Base-by-base conservation (phyloP, 2,797 vertebrate species). In the Petrocephalus sullivani region DNA sequence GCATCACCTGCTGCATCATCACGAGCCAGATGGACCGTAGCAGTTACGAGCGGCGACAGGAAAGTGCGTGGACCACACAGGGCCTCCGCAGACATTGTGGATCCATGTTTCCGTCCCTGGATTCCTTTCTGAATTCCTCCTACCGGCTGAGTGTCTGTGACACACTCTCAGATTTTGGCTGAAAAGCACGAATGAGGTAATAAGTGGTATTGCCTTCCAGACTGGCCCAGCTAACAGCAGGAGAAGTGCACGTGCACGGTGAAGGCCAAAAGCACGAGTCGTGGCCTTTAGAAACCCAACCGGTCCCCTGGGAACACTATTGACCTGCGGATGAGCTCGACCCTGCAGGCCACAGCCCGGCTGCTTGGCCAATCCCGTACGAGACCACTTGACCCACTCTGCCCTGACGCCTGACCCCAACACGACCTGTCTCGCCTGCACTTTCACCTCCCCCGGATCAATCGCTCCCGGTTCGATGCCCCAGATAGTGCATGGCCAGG, bases 331-430 rank as follows among this genome's bases (percentile, higher is more conserved):
- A 87, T 93, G 92, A 91, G 94, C 94, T 93, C 91, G 90, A 89
- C 41, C 1, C 33, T 87, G 91, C 94, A 91, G 94, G 93, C 93
- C 87, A 89, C 87, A 90, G 92, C 93, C 91, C 91, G 8, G 21
- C 92, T 92, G 94, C 93, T 94, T 92, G 91, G 90, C 90, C 92
- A 90, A 94, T 93, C 93, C 93, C 93, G 91, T 94, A 94, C 94
- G 94, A 94, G 95, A 94, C 94, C 93, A 94, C 94, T 95, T 95
- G 94, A 94, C 93, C 94, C 88, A 88, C 91, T 93, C 91, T 90
- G 93, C 89, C 92, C 88, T 92, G 91, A 93, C 93, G 92, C 89
- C 53, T 91, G 91, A 93, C 89, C 93, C 8, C 87, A 88, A 89
- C 89, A 91, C 90, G 61, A 88, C 90, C 91, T 83, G 88, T 91